Base-by-base conservation (phyloP, 2,888 invertebrate species). In the Therioaphis trifolii region DNA sequence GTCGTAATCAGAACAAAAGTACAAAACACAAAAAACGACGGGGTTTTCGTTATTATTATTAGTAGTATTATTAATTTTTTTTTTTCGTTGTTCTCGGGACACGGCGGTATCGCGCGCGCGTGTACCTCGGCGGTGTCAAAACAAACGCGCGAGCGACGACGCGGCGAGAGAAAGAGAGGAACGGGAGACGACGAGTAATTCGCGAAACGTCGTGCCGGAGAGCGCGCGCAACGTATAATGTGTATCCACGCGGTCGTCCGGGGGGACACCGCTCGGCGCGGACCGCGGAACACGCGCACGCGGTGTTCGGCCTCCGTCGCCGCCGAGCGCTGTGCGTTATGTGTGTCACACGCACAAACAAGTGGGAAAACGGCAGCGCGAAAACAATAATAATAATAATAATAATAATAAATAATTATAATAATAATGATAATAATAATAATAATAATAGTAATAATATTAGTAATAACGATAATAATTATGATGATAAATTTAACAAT, bases 161-260 rank as follows among this genome's bases (percentile, higher is more conserved):
- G 18, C 55, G n/a, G 55, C 18, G 21, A 5, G 5, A 3, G 21
- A 55, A 21, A 21, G 18, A n/a, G 55, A 18, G 49, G 55, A 55
- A 55, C 21, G 55, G 49, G 18, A 49, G n/a, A 9, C 61, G 27
- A 11, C 2, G 4, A 27, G 14, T 4, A n/a, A 52, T 18, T 14
- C 52, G 58, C 66, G 66, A n/a, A 7, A n/a, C 66, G 66, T 66
- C 35, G 29, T 35, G 66, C 29, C 40, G 35, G 29, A 15, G 46
- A 43, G 46, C 43, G 69, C 14, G 69, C 69, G 69, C 24, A 24
- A 24, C 43, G 46, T 24, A 24, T 24, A 46, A 43, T 43, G 24
- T 3, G 49, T 77, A 43, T 63, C 77, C 77, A 77, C 66, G 77
- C 77, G 77, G 77, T 77, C 52, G 66, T n/a, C 21, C 63, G 18